phyloP scores from a whole-genome alignment of 37 sponge, comb jelly and placozoan genomes.

The Ianthella basta region DNA sequence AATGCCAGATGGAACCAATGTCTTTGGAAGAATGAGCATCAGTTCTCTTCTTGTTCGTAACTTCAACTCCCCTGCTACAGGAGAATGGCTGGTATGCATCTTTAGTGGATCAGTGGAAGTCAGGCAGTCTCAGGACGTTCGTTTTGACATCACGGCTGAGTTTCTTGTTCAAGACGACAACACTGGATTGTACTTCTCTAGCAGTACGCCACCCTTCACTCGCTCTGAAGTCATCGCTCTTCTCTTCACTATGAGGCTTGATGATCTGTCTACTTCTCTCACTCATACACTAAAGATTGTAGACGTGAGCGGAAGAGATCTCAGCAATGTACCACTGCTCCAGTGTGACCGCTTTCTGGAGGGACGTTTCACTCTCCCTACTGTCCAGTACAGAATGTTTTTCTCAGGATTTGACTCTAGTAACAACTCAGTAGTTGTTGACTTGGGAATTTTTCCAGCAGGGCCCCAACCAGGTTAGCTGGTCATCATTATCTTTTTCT shows the following conservation, averaged over 20 bases:
- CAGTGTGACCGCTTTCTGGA: conserved; percentile 15
- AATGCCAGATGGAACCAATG: neutral
- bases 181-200: conserved; percentile 5
- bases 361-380: conserved; percentile 9
- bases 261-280: neutral
- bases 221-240: neutral
- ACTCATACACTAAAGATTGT: neutral
- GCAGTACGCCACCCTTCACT: neutral
- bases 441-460: neutral
- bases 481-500: too few species aligned
- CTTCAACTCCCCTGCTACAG: neutral
- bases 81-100: conserved; percentile 8
- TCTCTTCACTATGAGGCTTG: neutral
- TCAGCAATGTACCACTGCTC: neutral
- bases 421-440: conserved; percentile 9
- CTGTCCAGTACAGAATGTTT: conserved; percentile 17
- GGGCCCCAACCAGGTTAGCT: conserved; percentile 19
- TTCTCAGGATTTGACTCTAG: neutral
- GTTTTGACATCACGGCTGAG: conserved; percentile 12
- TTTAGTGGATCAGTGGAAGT: conserved; percentile 10
- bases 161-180: neutral
- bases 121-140: conserved; percentile 8
- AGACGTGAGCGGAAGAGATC: neutral
- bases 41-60: neutral
- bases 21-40: neutral